Percentiles rank a stretch among this genome's conserved stretches.
phyloP scores from a whole-genome alignment of 2,797 vertebrate species.

The Aphelocoma californica region DNA sequence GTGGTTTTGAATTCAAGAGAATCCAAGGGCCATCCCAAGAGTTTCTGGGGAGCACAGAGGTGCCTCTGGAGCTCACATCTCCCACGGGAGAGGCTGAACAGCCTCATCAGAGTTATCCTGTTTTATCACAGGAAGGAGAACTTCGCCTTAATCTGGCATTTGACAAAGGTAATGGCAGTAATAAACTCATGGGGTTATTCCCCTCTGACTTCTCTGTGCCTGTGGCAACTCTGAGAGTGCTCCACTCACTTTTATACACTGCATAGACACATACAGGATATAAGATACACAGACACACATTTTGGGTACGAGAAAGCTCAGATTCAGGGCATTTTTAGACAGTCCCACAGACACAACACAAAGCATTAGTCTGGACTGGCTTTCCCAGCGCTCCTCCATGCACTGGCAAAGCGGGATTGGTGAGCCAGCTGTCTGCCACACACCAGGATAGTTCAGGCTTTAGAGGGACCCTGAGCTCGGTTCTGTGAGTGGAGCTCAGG shows the following conservation, averaged over 20 bases:
- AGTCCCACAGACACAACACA: neutral
- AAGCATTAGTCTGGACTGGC: neutral
- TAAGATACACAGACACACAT: neutral
- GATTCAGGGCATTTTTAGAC: neutral
- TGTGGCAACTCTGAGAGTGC: rapidly evolving
- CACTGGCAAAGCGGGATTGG: rapidly evolving
- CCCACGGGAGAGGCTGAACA: neutral
- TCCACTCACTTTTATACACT: neutral
- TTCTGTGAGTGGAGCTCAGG: neutral
- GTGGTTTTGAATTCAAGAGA: rapidly evolving
- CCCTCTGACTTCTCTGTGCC: neutral
- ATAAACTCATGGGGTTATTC: neutral
- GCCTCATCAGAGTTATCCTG: neutral
- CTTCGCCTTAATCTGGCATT: neutral
- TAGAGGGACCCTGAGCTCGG: neutral
- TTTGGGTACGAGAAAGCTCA: neutral
- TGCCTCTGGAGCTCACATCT: neutral
- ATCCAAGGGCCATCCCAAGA: neutral
- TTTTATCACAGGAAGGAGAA: neutral
- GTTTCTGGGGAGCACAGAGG: neutral
- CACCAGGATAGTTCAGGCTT: neutral
- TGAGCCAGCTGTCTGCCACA: neutral
- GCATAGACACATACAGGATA: rapidly evolving
- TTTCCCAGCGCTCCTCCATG: rapidly evolving
- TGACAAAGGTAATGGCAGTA: neutral